A percentile compares a stretch with the other conserved stretches of the same genome.
Conservation (phyloP, 2,888 invertebrate genomes). For the Acleris holmiana region DNA sequence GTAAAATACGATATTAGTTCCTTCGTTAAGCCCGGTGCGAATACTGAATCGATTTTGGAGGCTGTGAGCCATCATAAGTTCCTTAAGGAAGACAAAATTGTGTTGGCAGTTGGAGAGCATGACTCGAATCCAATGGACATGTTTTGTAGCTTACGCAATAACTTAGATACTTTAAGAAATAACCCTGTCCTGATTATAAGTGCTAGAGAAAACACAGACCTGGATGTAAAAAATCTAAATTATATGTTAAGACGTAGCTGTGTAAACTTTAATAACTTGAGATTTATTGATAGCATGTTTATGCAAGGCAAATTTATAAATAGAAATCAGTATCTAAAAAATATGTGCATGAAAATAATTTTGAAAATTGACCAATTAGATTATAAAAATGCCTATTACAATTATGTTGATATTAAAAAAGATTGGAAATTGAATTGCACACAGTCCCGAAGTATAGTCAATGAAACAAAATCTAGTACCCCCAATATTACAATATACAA, state of each 20-base stretch:
- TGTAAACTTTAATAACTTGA: background rate
- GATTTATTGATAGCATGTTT: background rate
- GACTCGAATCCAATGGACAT: slow-evolving; percentile 1
- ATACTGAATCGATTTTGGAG: background rate
- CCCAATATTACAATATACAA: too few species aligned
- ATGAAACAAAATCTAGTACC: too few species aligned
- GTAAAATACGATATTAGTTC: background rate
- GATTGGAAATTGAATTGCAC: too few species aligned
- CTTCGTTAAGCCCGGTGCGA: slow-evolving; percentile 1
- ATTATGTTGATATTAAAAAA: too few species aligned
- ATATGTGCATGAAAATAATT: too few species aligned
- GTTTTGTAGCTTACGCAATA: background rate
- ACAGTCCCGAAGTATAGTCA: too few species aligned
- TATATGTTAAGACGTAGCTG: background rate
- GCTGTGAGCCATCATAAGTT: background rate
- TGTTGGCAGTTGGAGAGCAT: background rate
- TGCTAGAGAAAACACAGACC: background rate
- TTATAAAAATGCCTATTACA: too few species aligned
- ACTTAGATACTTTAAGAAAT: background rate
- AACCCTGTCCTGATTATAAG: background rate
- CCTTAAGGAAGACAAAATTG: background rate
- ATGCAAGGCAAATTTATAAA: background rate
- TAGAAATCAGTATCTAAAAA: too few species aligned
- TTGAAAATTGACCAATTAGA: too few species aligned
- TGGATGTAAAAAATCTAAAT: background rate